Conservation (phyloP, 2,888 invertebrate genomes). For the Leptinotarsa tumamoca region DNA sequence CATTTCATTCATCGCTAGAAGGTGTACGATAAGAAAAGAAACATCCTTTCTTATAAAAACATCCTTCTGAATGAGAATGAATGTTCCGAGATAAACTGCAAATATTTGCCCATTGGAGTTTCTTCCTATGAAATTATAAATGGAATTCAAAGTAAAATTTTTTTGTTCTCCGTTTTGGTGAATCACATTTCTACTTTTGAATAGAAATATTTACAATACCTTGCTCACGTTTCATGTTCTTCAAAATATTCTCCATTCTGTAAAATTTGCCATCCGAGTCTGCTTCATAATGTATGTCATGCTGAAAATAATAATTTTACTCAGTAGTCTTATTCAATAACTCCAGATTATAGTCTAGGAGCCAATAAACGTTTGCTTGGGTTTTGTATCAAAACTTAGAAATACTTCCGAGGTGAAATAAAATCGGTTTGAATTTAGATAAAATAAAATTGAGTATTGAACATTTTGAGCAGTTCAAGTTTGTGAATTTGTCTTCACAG, state of each 20-base stretch:
- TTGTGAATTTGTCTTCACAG: no score
- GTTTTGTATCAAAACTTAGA: neutral
- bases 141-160: neutral
- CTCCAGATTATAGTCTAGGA: neutral
- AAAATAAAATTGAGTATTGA: no score
- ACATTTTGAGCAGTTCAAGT: no score
- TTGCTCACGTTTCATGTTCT: slow-evolving; percentile 40
- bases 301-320: slow-evolving; percentile 22
- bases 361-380: neutral
- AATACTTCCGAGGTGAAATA: neutral
- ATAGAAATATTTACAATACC: slow-evolving; percentile 28
- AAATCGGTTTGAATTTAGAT: no score
- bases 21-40: no score
- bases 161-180: neutral
- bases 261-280: slow-evolving; percentile 29
- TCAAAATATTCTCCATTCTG: slow-evolving; percentile 31
- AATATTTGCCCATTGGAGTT: no score
- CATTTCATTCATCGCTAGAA: no score
- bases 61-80: no score
- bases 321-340: neutral
- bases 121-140: neutral
- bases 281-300: slow-evolving; percentile 22
- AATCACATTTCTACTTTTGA: neutral
- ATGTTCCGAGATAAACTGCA: no score
- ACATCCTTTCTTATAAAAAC: no score